These are phyloP conservation scores for Lucifuga dentata DNA, from an alignment of 2,113 vertebrate genomes.

Conservation along the genomic window DNA sequence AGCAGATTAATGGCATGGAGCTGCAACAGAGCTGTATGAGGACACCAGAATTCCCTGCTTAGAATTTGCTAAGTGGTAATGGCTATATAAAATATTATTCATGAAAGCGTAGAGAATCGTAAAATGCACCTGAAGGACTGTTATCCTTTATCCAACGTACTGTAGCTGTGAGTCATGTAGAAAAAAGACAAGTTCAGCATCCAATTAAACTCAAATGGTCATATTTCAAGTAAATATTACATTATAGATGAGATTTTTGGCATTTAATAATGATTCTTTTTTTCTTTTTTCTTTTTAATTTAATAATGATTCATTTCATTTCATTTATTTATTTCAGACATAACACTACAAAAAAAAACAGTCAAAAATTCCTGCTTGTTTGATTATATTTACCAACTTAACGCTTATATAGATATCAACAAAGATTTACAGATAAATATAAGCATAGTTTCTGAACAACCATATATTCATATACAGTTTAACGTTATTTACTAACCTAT, in stretches of 20 bases:
- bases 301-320: no score
- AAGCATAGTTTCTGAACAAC: no score
- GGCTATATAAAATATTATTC: constrained; percentile 45
- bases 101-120: no score
- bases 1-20: constrained; percentile 67
- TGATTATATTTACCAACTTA: no score
- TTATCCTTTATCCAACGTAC: constrained; percentile 35
- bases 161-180: constrained; percentile 30
- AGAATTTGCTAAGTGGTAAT: constrained; percentile 51
- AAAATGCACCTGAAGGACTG: constrained; percentile 37
- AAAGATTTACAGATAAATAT: no score
- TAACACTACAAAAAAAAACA: no score
- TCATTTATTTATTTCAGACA: no score
- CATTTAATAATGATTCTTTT: neutral
- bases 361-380: no score
- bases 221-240: neutral
- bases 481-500: no score
- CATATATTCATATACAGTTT: no score
- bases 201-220: constrained; percentile 25
- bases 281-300: no score
- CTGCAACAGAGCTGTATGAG: constrained; percentile 40
- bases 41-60: constrained; percentile 5
- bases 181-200: constrained; percentile 4
- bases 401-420: no score
- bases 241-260: constrained; percentile 9